phyloP scores from a whole-genome alignment of 37 sponge, comb jelly and placozoan genomes.

The Spongilla lacustris region DNA sequence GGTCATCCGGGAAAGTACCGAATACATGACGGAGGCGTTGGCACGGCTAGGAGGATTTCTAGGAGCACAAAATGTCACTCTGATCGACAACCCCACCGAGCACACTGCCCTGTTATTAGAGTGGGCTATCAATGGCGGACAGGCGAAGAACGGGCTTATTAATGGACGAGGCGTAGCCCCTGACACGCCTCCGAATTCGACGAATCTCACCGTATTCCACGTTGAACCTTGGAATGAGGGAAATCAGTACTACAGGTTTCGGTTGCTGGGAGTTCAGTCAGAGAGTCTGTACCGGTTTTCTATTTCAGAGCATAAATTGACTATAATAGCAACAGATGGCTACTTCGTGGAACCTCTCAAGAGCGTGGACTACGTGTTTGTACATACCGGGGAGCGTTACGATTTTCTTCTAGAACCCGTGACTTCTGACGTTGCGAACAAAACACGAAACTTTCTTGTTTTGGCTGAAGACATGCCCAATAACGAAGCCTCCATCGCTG shows the following conservation, averaged over 20 bases:
- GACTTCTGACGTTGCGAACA: not conserved
- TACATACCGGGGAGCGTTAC: constrained; percentile 85
- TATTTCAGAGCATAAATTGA: constrained; percentile 67
- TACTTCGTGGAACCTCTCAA: constrained; percentile 35
- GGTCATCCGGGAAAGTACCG: constrained; percentile 53
- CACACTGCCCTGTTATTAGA: constrained; percentile 76
- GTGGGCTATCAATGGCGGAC: constrained; percentile 30
- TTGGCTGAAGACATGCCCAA: not conserved
- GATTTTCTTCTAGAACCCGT: constrained; percentile 67
- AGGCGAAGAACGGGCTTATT: constrained; percentile 58
- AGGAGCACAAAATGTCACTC: not conserved
- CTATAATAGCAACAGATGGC: constrained; percentile 77
- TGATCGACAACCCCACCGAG: constrained; percentile 41
- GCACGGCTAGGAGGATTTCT: not conserved
- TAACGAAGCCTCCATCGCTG: not conserved
- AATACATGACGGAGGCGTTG: not conserved
- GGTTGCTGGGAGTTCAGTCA: constrained; percentile 84
- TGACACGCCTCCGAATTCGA: constrained; percentile 11
- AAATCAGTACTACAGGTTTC: constrained; percentile 62
- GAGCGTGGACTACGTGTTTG: constrained; percentile 72
- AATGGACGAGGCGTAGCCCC: constrained; percentile 65
- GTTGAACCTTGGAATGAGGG: constrained; percentile 31
- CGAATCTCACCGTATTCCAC: constrained; percentile 33
- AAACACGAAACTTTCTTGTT: not conserved
- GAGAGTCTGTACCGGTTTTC: constrained; percentile 66